Evolutionary conservation across 2,888 invertebrate species (phyloP), one percentile per base, ranked within the genome.

Genomic region (Drosophila kambysellisi): DNA sequence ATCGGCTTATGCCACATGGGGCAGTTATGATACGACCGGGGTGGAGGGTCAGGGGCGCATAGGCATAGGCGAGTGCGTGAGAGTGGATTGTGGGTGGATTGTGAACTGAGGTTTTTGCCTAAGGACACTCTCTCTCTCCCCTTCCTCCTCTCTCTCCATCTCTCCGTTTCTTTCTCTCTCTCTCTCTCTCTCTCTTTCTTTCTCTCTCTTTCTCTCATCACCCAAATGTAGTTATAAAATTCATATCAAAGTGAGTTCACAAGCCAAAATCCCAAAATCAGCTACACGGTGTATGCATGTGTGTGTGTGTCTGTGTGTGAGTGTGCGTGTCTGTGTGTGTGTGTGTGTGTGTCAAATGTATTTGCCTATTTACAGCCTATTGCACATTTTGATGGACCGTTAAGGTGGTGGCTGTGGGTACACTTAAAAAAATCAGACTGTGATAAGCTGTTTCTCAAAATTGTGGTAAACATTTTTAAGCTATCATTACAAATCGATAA

Each of bases 311-410:
- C 35, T 59, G 37, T 51, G 39, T 66, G 29, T 60, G 56, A 60
- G 7, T 41, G 17, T 62, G 39, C n/a, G n/a, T n/a, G n/a, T n/a
- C n/a, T 61, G 58, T 41, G 52, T 67, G 59, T 59, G 30, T 53
- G 11, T 63, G 53, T 65, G 65, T 64, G 73, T 75, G 30, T 72
- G 61, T 65, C 32, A 83, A 86, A 88, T 78, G 78, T 84, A 87
- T 86, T 86, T 87, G 85, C 88, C 89, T 89, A 89, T 88, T 87
- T 88, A 89, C 85, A 89, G 88, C 82, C 88, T 89, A 86, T 87
- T 89, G 85, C 88, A 89, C 85, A 89, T 84, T 85, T 89, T 76
- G 87, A 79, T 81, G 75, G 70, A 25, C 64, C 74, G 68, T 65
- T 73, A 62, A 54, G 37, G 52, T 62, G 53, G 41, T 33, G 33